A percentile compares a stretch with the other conserved stretches of the same genome.
phyloP scores from a whole-genome alignment of 2,797 vertebrate genomes.

The Pseudochirops cupreus region DNA sequence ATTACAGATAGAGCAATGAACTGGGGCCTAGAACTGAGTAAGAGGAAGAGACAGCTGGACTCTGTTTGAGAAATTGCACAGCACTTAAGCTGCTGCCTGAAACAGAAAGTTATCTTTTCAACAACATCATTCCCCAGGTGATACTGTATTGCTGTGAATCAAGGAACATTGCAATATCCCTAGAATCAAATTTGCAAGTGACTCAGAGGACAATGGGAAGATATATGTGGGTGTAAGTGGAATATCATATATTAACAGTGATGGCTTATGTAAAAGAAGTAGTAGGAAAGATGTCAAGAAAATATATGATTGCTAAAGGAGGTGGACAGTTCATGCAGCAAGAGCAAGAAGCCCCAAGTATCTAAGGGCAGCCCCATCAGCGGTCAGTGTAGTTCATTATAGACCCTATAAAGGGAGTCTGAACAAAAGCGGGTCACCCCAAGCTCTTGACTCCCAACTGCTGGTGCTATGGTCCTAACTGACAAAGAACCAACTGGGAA shows the following conservation, averaged over 20 bases:
- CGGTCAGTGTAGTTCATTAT: background rate
- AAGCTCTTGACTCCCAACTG: background rate
- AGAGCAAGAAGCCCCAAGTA: background rate
- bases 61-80: too few species aligned
- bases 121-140: background rate
- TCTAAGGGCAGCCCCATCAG: background rate
- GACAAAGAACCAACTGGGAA: background rate
- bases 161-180: background rate
- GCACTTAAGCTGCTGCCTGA: too few species aligned
- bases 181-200: background rate
- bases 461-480: background rate
- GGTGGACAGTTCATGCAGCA: background rate
- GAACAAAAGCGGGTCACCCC: background rate
- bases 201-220: background rate
- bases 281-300: background rate
- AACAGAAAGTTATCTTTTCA: background rate
- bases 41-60: too few species aligned
- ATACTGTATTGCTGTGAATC: background rate
- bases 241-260: background rate
- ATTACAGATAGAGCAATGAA: too few species aligned
- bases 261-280: background rate
- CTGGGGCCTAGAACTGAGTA: too few species aligned
- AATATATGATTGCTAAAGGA: background rate
- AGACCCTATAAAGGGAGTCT: background rate
- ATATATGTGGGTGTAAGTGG: background rate